Conservation (phyloP, 2,888 invertebrate genomes). For the Clanis bilineata region DNA sequence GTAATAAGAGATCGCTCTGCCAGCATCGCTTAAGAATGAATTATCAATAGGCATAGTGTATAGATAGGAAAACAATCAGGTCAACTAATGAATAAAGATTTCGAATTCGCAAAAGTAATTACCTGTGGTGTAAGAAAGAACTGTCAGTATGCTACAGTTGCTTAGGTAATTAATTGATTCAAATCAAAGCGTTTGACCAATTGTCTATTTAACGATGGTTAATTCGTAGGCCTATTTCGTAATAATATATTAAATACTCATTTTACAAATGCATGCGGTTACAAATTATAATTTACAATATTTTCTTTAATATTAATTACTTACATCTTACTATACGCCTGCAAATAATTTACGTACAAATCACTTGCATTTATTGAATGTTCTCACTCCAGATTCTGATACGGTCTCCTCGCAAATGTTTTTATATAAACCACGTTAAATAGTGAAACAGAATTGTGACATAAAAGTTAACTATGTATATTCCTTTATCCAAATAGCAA, state of each 20-base stretch:
- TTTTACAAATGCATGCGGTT: background rate
- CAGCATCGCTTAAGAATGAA: background rate
- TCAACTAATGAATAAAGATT: conserved; percentile 3
- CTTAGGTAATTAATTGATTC: background rate
- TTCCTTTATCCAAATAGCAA: too few species aligned
- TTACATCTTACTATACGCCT: too few species aligned
- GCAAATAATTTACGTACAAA: too few species aligned
- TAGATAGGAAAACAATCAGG: conserved; percentile 16
- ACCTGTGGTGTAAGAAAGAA: conserved; percentile 9
- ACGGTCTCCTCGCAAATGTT: too few species aligned
- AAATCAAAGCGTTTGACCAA: background rate
- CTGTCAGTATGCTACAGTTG: background rate
- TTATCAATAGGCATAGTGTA: background rate
- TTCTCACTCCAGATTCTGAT: too few species aligned
- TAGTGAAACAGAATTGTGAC: too few species aligned
- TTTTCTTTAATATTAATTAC: background rate
- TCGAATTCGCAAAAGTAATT: conserved; percentile 6
- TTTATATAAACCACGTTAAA: too few species aligned
- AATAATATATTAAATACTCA: background rate
- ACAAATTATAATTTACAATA: too few species aligned
- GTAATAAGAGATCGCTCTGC: background rate
- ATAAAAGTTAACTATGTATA: too few species aligned
- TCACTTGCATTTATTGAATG: too few species aligned
- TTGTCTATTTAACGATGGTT: background rate
- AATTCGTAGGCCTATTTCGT: background rate